Percentiles rank a stretch among this genome's conserved stretches.
phyloP scores from a whole-genome alignment of 2,113 vertebrate species.

The Pleuronectes platessa region DNA sequence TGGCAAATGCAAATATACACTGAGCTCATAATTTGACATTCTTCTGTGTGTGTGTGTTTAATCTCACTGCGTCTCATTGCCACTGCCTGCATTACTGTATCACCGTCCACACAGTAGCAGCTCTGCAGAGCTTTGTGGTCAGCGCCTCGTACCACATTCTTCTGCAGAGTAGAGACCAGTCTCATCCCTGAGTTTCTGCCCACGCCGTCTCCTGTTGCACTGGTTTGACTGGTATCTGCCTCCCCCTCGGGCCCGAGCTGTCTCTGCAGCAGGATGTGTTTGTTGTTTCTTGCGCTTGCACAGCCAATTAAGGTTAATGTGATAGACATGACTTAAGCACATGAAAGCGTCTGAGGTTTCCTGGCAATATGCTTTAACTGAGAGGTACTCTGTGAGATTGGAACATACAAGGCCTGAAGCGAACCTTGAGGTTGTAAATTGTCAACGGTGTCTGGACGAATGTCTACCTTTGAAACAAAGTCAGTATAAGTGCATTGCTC shows the following conservation, averaged over 20 bases:
- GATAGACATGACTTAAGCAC: constrained; percentile 62
- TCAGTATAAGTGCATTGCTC: constrained; percentile 35
- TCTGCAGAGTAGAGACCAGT: not conserved
- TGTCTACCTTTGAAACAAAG: constrained; percentile 39
- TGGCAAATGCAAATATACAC: not conserved
- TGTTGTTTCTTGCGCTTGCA: constrained; percentile 58
- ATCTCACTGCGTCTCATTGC: not conserved
- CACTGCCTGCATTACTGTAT: not conserved
- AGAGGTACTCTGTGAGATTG: constrained; percentile 19
- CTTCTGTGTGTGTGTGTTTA: not conserved
- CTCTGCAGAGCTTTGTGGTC: constrained; percentile 12
- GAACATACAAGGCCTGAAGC: constrained; percentile 26
- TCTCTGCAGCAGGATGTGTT: constrained; percentile 47
- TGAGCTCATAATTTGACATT: not conserved
- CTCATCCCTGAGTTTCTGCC: not conserved
- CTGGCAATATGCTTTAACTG: constrained; percentile 41
- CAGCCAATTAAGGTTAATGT: constrained; percentile 66
- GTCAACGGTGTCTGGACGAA: constrained; percentile 38
- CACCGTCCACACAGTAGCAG: constrained; percentile 6
- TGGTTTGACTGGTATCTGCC: constrained; percentile 14
- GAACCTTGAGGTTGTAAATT: constrained; percentile 35
- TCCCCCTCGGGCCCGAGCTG: constrained; percentile 45
- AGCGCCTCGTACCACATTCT: constrained; percentile 7
- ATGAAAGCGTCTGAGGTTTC: constrained; percentile 52
- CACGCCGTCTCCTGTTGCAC: constrained; percentile 21